Percentiles rank a stretch among this genome's conserved stretches.
phyloP scores from a whole-genome alignment of 2,113 vertebrate genomes.

The Varanus salvator region DNA sequence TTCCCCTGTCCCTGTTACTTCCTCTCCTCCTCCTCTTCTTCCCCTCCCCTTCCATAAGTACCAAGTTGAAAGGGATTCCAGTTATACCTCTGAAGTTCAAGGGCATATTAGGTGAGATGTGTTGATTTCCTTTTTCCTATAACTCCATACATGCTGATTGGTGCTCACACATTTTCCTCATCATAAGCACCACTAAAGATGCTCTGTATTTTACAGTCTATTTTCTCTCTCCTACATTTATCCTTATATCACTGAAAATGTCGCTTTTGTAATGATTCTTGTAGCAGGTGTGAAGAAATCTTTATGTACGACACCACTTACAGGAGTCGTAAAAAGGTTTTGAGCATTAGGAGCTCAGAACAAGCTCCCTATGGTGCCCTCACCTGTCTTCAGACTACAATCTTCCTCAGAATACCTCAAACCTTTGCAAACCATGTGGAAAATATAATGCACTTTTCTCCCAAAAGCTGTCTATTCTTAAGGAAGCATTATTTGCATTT shows the following conservation, averaged over 20 bases:
- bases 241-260: neutral
- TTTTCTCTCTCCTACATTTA: neutral
- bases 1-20: neutral
- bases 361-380: neutral
- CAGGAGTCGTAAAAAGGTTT: conserved; percentile 1
- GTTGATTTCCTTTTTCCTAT: conserved; percentile 2
- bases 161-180: neutral
- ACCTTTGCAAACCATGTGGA: neutral
- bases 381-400: neutral
- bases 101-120: neutral
- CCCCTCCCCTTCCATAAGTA: neutral
- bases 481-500: neutral
- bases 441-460: neutral
- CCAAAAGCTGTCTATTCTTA: neutral
- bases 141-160: neutral
- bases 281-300: conserved; percentile 8
- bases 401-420: neutral
- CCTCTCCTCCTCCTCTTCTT: neutral
- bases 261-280: neutral
- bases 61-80: conserved; percentile 26
- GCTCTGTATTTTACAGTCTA: fast-evolving
- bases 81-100: neutral
- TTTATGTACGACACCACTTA: neutral
- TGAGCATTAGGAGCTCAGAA: neutral
- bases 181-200: neutral